Base-by-base conservation (phyloP, 2,888 invertebrate species). In the Xestia sexstrigata region DNA sequence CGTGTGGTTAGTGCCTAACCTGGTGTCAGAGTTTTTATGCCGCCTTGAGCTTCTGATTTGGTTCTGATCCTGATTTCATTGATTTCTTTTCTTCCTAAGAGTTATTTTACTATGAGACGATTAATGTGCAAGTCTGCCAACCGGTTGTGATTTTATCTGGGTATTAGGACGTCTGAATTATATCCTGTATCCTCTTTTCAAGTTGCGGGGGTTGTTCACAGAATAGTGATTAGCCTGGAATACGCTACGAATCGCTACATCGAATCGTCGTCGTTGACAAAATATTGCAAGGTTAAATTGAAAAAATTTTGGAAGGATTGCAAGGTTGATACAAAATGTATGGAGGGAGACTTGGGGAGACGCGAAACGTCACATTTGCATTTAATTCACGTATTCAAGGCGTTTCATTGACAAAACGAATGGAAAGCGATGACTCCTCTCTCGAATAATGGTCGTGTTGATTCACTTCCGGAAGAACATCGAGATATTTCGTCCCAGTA, bases 331-430 rank as follows among this genome's bases (percentile, higher is more conserved):
- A 35, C n/a, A 30, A 49, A 35, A 58, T 70, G 35, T 66, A 17
- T 42, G 30, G 5, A 60, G 23, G 30, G 5, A 60, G 23, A 60
- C 11, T 52, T 49, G 20, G 30, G 39, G 13, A 70, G 47, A 82
- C 47, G 30, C 49, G 13, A 70, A 42, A 82, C 47, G 30, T 55
- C 15, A 58, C 47, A 77, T 78, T 63, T 67, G 42, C 55, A 73
- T 70, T 62, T 63, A 58, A 55, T 83, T 65, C 69, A 17, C 23
- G 23, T 62, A 17, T 65, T 69, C 83, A 79, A 83, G 69, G 80
- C 8, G 65, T 71, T 79, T 60, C 71, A 71, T 71, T 83, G 79
- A 72, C 39, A 9, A 74, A 69, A 55, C 20, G 20, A 79, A 79
- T 70, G 42, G 62, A 49, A 82, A 84, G 42, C 82, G 67, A 60